These are phyloP conservation scores for Dryomyza anilis DNA, from an alignment of 2,888 invertebrate species.

Conservation along the genomic window DNA sequence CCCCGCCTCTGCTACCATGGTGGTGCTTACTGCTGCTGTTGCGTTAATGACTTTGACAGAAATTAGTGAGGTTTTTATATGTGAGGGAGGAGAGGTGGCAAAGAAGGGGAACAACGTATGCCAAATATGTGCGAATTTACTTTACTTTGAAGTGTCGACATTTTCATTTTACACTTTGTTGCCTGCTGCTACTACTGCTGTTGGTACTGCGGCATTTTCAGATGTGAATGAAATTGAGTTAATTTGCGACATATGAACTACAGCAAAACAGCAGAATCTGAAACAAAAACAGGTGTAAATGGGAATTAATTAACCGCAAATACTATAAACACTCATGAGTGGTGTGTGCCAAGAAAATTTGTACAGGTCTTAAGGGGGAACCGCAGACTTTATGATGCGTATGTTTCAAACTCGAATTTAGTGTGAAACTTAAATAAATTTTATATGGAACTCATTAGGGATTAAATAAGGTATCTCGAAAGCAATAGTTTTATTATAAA, in stretches of 20 bases:
- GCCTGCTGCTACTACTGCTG: conserved; percentile 24
- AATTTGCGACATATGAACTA: conserved; percentile 51
- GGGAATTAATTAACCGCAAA: conserved; percentile 61
- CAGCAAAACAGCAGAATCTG: no score
- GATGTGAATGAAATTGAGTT: conserved; percentile 37
- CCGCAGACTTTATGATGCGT: background rate
- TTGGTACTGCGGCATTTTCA: background rate
- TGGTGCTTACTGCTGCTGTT: conserved; percentile 30
- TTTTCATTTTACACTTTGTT: conserved; percentile 42
- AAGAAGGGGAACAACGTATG: conserved; percentile 26
- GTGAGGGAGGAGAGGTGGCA: background rate
- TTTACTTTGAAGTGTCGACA: conserved; percentile 38
- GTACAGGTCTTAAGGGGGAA: no score
- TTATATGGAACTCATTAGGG: no score
- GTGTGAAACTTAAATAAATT: no score
- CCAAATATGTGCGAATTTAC: conserved; percentile 42
- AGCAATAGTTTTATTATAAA: no score
- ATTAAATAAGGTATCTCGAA: no score
- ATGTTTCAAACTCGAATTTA: no score
- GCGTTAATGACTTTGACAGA: conserved; percentile 53
- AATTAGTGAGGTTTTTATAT: conserved; percentile 28
- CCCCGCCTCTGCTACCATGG: background rate
- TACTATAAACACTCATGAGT: conserved; percentile 49
- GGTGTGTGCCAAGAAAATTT: background rate
- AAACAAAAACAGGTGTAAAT: conserved; percentile 61